Evolutionary conservation across 1,140 invertebrate genomes (phyloP).

Genomic region (Onthophagus taurus): DNA sequence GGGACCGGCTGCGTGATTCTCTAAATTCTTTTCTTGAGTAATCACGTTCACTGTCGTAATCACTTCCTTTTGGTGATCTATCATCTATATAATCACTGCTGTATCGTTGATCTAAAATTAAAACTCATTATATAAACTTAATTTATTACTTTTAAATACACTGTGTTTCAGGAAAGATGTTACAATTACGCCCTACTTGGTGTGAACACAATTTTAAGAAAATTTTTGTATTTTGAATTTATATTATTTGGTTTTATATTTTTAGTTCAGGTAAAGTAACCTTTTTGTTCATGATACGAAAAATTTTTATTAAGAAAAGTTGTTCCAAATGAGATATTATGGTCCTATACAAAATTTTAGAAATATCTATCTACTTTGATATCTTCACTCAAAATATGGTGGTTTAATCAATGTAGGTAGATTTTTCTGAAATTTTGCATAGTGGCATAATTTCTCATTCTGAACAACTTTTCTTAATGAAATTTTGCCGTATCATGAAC

Average conservation of each 20-base stretch:
- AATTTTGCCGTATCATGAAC: too few relatives aligned
- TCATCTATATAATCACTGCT: conserved; percentile 23
- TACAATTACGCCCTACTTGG: not conserved
- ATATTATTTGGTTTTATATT: too few relatives aligned
- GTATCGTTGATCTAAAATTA: conserved; percentile 23
- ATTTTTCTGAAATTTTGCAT: too few relatives aligned
- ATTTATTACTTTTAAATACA: not conserved
- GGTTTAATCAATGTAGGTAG: too few relatives aligned
- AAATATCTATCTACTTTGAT: too few relatives aligned
- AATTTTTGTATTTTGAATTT: not conserved
- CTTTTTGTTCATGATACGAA: not conserved
- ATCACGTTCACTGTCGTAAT: conserved; percentile 32
- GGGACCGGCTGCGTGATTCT: conserved; percentile 18
- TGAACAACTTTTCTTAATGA: too few relatives aligned
- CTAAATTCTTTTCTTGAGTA: conserved; percentile 27
- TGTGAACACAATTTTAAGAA: not conserved
- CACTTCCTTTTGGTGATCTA: conserved; percentile 22
- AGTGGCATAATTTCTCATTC: too few relatives aligned
- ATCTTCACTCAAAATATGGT: too few relatives aligned
- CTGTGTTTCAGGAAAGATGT: not conserved
- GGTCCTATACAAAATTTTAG: too few relatives aligned
- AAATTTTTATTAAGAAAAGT: too few relatives aligned
- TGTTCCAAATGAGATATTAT: too few relatives aligned
- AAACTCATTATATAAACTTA: conserved; percentile 6
- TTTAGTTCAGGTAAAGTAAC: too few relatives aligned